These are phyloP conservation scores for Augiades crinisus DNA, from an alignment of 2,888 invertebrate species.

Conservation along the genomic window DNA sequence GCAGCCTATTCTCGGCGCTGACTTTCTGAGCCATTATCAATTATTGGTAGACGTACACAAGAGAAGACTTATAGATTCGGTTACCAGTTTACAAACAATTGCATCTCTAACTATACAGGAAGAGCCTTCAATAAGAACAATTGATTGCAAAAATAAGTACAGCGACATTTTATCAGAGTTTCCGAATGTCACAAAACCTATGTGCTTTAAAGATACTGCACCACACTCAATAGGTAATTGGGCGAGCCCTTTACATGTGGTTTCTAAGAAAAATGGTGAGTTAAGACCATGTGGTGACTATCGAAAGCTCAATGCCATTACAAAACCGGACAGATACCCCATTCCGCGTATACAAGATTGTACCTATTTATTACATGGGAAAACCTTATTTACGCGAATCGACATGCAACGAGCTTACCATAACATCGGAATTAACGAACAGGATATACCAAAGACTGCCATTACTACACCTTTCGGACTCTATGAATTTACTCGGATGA, in stretches of 20 bases:
- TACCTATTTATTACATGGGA: conserved; percentile 12
- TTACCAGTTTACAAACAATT: too few species aligned
- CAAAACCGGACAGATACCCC: conserved; percentile 45
- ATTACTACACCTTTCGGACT: too few species aligned
- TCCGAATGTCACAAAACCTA: too few species aligned
- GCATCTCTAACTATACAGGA: too few species aligned
- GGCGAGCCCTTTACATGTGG: conserved; percentile 40
- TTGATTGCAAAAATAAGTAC: too few species aligned
- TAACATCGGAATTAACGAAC: background rate
- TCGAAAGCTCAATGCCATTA: conserved; percentile 43
- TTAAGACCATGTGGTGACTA: conserved; percentile 51
- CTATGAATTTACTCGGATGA: too few species aligned
- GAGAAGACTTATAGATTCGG: background rate
- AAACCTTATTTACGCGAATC: conserved; percentile 11
- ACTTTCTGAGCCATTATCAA: too few species aligned
- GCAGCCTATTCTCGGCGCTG: too few species aligned
- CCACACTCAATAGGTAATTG: conserved; percentile 56
- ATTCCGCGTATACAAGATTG: conserved; percentile 28
- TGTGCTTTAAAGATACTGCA: too few species aligned
- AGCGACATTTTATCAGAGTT: too few species aligned
- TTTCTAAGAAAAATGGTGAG: conserved; percentile 31
- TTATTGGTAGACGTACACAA: background rate
- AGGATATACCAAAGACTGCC: background rate
- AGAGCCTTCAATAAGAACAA: too few species aligned
- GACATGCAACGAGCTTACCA: background rate